A percentile compares a stretch with the other conserved stretches of the same genome.
phyloP scores from a whole-genome alignment of 2,888 invertebrate genomes.

The Crocallis elinguaria region DNA sequence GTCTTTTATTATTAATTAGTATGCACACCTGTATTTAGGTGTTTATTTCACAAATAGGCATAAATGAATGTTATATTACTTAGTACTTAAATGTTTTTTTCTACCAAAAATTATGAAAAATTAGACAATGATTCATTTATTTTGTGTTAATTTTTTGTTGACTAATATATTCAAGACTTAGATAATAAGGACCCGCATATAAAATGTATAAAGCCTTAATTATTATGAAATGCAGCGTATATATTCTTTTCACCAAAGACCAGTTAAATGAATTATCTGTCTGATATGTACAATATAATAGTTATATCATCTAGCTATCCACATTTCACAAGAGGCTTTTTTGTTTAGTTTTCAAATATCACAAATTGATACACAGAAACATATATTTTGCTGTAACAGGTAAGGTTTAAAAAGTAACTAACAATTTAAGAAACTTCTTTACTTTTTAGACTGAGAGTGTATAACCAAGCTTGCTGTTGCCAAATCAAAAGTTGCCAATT shows the following conservation, averaged over 20 bases:
- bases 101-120: slow-evolving; percentile 78
- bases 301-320: too few species aligned
- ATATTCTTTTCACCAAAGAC: slow-evolving; percentile 72
- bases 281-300: background rate
- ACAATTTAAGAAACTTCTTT: background rate
- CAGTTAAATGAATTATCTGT: slow-evolving; percentile 1
- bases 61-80: slow-evolving; percentile 59
- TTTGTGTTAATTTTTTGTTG: slow-evolving; percentile 67
- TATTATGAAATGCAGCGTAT: slow-evolving; percentile 31
- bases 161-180: slow-evolving; percentile 69
- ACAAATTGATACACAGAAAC: background rate
- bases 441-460: slow-evolving; percentile 50
- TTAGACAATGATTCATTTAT: slow-evolving; percentile 60
- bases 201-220: slow-evolving; percentile 18
- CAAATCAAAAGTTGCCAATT: slow-evolving; percentile 69
- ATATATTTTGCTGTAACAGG: background rate
- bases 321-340: background rate
- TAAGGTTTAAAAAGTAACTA: background rate
- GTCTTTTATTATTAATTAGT: slow-evolving; percentile 31
- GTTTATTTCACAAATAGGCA: slow-evolving; percentile 67
- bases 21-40: slow-evolving; percentile 44
- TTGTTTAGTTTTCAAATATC: background rate
- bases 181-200: slow-evolving; percentile 44
- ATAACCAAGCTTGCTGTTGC: slow-evolving; percentile 61
- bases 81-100: slow-evolving; percentile 79